phyloP scores from a whole-genome alignment of 2,113 vertebrate species.

The Alethe diademata region DNA sequence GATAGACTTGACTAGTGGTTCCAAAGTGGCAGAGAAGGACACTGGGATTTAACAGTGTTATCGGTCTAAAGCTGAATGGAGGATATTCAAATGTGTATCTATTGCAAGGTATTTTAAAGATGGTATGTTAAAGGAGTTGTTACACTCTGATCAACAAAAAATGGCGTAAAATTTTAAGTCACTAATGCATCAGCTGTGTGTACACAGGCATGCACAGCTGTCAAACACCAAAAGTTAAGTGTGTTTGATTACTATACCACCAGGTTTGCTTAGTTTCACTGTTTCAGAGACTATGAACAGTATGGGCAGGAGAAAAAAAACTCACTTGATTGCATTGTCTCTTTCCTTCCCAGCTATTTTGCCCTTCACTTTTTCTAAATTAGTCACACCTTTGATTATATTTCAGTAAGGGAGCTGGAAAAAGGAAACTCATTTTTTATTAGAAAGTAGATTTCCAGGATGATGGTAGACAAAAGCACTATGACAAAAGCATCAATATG shows the following conservation, averaged over 20 bases:
- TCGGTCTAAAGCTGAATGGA: neutral
- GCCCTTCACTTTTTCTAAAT: neutral
- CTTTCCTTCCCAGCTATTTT: neutral
- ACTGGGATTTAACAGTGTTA: neutral
- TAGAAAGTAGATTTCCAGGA: neutral
- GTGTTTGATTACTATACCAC: neutral
- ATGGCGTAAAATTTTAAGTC: neutral
- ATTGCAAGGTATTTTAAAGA: neutral
- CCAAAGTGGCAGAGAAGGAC: neutral
- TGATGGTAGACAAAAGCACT: neutral
- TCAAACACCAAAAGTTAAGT: rapidly evolving
- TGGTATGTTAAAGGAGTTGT: neutral
- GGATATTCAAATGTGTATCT: neutral
- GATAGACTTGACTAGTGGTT: neutral
- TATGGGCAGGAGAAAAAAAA: neutral
- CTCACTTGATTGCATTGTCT: neutral
- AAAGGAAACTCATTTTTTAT: neutral
- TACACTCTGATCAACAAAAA: neutral
- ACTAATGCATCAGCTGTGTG: neutral
- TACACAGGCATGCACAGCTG: neutral
- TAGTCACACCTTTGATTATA: neutral
- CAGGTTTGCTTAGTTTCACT: neutral
- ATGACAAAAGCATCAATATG: neutral
- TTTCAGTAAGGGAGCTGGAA: neutral
- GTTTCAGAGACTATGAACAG: neutral